A percentile compares a stretch with the other conserved stretches of the same genome.
phyloP scores from a whole-genome alignment of 2,797 vertebrate species.

The Melopsittacus undulatus region DNA sequence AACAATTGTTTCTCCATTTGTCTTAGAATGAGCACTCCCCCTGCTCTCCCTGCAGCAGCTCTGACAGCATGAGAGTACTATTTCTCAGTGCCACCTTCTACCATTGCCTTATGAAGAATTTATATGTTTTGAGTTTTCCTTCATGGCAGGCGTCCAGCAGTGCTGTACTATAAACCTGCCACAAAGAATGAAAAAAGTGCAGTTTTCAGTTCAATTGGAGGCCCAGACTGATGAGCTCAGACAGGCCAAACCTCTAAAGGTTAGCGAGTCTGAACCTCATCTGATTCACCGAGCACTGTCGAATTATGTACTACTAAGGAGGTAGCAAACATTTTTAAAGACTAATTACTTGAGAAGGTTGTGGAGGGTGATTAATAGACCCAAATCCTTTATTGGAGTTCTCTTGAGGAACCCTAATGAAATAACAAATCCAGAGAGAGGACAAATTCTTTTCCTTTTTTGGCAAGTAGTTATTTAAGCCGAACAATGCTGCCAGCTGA shows the following conservation, averaged over 20 bases:
- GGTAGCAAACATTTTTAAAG: constrained; percentile 46
- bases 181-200: constrained; percentile 32
- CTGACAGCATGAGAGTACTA: constrained; percentile 39
- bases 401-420: constrained; percentile 58
- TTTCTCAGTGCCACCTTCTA: constrained; percentile 46
- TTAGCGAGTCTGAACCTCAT: constrained; percentile 19
- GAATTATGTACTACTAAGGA: constrained; percentile 42
- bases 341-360: constrained; percentile 54
- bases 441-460: constrained; percentile 69
- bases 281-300: neutral
- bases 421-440: constrained; percentile 59
- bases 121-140: constrained; percentile 60
- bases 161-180: constrained; percentile 46
- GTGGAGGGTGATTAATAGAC: constrained; percentile 60
- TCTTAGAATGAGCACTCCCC: neutral
- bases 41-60: rapidly evolving
- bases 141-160: constrained; percentile 27
- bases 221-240: constrained; percentile 44
- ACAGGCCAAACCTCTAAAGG: constrained; percentile 18
- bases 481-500: constrained; percentile 45
- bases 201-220: constrained; percentile 22
- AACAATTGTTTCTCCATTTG: constrained; percentile 61
- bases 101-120: constrained; percentile 62
- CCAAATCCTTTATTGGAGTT: constrained; percentile 62
- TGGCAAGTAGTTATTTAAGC: constrained; percentile 57